Evolutionary conservation across 2,888 invertebrate species (phyloP).

Genomic region (Eudemis profundana): DNA sequence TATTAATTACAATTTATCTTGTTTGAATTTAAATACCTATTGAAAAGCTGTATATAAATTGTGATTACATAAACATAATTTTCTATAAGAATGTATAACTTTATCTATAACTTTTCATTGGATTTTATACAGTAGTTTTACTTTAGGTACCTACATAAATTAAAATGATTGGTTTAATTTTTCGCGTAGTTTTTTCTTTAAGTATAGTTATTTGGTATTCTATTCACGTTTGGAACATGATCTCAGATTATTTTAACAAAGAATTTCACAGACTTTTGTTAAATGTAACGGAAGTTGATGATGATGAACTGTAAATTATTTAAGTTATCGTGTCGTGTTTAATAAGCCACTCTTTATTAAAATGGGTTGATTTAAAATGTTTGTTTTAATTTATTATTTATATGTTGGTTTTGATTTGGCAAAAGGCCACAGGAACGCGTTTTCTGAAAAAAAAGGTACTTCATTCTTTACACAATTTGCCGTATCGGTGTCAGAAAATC

Average conservation of each 20-base stretch:
- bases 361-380: background rate
- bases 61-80: background rate
- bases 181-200: conserved; percentile 88
- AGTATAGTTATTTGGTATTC: conserved; percentile 90
- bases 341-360: too few relatives aligned
- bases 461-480: too few relatives aligned
- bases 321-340: background rate
- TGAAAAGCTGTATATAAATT: background rate
- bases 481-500: too few relatives aligned
- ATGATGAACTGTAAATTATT: conserved; percentile 50
- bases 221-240: conserved; percentile 88
- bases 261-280: conserved; percentile 87
- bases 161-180: conserved; percentile 86
- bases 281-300: conserved; percentile 64
- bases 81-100: background rate
- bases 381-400: background rate
- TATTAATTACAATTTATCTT: background rate
- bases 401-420: too few relatives aligned
- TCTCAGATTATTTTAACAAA: conserved; percentile 90
- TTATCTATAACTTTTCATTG: too few relatives aligned
- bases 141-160: too few relatives aligned
- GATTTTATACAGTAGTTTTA: too few relatives aligned
- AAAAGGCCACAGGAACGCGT: too few relatives aligned
- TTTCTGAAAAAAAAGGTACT: too few relatives aligned
- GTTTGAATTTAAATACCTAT: background rate